Conservation (phyloP, 1,140 invertebrate genomes). For the Nixonia krombeini region DNA sequence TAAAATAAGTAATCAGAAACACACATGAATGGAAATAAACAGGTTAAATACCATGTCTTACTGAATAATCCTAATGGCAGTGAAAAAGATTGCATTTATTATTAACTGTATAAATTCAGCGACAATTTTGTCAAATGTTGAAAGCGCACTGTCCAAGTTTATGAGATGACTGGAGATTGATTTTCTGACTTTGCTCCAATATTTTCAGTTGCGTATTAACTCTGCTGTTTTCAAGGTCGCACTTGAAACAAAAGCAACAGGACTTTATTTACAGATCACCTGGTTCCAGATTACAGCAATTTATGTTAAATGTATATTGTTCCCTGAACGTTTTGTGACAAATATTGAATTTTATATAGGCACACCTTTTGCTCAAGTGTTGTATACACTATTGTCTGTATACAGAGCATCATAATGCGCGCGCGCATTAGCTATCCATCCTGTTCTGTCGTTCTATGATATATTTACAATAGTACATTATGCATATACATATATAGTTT, state of each 20-base stretch:
- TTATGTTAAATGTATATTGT: neutral
- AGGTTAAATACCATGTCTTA: neutral
- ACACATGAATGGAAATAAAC: neutral
- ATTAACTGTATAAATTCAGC: constrained; percentile 12
- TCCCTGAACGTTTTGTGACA: neutral
- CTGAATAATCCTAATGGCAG: constrained; percentile 7
- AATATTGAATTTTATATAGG: constrained; percentile 11
- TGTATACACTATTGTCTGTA: constrained; percentile 23
- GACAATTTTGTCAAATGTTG: constrained; percentile 10
- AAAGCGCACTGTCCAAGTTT: constrained; percentile 14
- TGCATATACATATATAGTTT: too few relatives aligned
- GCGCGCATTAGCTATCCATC: constrained; percentile 10
- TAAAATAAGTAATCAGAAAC: neutral
- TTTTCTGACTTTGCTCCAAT: constrained; percentile 21
- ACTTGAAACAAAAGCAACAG: neutral
- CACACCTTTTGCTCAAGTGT: constrained; percentile 17
- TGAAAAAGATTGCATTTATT: constrained; percentile 4
- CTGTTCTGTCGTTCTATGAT: neutral
- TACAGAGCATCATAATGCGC: constrained; percentile 18
- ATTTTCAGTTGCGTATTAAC: neutral
- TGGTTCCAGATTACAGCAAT: neutral
- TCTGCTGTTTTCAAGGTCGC: neutral
- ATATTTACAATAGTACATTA: too few relatives aligned
- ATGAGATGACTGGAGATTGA: constrained; percentile 31
- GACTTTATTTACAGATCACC: neutral